Percentiles rank a stretch among this genome's conserved stretches.
Evolutionary conservation across 2,113 vertebrate genomes (phyloP).

Genomic region (Rattus norvegicus): GRCr8 NC_086023.1:21594501-21595000

Average conservation of each 20-base stretch:
- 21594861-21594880: no score
- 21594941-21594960: no score
- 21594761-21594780: slow-evolving; percentile 17
- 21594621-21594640: slow-evolving; percentile 58
- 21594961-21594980: no score
- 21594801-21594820: background rate
- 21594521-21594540: slow-evolving; percentile 70
- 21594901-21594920: no score
- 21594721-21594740: slow-evolving; percentile 51
- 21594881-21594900: no score
- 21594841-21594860: no score
- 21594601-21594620: slow-evolving; percentile 71
- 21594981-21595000: no score
- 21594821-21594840: no score
- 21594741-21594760: slow-evolving; percentile 49
- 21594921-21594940: no score
- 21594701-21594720: slow-evolving; percentile 56
- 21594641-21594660: slow-evolving; percentile 74
- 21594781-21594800: background rate
- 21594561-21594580: slow-evolving; percentile 76
- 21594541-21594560: slow-evolving; percentile 78
- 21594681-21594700: slow-evolving; percentile 40
- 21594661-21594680: slow-evolving; percentile 71
- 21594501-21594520: slow-evolving; percentile 38
- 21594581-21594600: slow-evolving; percentile 71